Evolutionary conservation across 1,140 invertebrate genomes (phyloP).

Genomic region (Drosophila watanabei): DNA sequence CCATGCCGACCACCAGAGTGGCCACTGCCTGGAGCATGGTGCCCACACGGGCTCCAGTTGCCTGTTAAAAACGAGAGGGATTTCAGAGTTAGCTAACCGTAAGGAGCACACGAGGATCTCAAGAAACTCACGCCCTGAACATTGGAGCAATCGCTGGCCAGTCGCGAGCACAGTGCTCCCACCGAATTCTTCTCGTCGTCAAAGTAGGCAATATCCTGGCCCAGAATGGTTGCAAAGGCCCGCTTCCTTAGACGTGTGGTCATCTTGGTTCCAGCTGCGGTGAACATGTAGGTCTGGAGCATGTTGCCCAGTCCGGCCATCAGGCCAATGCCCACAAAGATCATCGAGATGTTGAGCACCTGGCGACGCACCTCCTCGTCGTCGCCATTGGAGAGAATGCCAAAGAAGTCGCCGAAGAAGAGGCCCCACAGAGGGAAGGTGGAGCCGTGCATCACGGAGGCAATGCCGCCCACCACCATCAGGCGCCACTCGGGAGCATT

Average conservation of each 20-base stretch:
- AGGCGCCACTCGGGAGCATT: constrained; percentile 92
- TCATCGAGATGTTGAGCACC: constrained; percentile 87
- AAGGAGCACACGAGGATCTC: background rate
- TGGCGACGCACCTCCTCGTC: constrained; percentile 68
- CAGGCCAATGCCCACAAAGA: constrained; percentile 89
- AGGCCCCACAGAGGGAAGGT: constrained; percentile 93
- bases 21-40: constrained; percentile 92
- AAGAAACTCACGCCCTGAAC: constrained; percentile 90
- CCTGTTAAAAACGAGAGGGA: constrained; percentile 85
- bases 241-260: constrained; percentile 90
- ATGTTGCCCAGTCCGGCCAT: constrained; percentile 90
- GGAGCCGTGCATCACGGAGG: constrained; percentile 90
- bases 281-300: constrained; percentile 91
- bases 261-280: constrained; percentile 91
- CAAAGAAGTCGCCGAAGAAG: constrained; percentile 93
- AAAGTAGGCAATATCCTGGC: constrained; percentile 93
- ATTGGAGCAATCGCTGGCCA: constrained; percentile 92
- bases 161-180: constrained; percentile 91
- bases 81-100: constrained; percentile 56
- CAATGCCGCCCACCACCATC: constrained; percentile 90
- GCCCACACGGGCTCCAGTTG: constrained; percentile 93
- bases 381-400: constrained; percentile 87
- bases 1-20: constrained; percentile 90
- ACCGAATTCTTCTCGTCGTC: constrained; percentile 92
- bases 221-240: constrained; percentile 89